phyloP scores from a whole-genome alignment of 2,113 vertebrate genomes.

The Amphiprion percula region DNA sequence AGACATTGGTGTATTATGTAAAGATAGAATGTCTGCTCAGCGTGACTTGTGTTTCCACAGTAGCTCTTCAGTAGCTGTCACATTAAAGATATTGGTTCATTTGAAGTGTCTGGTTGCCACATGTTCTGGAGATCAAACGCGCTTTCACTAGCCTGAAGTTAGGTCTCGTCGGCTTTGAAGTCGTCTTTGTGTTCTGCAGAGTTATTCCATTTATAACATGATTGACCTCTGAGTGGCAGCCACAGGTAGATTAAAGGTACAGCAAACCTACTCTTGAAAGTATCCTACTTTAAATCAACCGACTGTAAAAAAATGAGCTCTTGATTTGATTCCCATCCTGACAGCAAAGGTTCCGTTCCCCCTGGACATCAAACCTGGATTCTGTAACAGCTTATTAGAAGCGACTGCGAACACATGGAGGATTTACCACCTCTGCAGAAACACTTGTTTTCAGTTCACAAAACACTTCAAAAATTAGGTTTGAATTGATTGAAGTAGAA shows the following conservation, averaged over 20 bases:
- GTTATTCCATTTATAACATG: conserved; percentile 58
- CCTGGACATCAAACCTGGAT: neutral
- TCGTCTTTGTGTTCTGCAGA: conserved; percentile 54
- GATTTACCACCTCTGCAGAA: conserved; percentile 8
- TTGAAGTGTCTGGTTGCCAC: conserved; percentile 55
- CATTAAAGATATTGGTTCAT: conserved; percentile 43
- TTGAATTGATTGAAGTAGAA: conserved; percentile 2
- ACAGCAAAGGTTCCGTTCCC: neutral
- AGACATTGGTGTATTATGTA: neutral
- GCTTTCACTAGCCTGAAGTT: conserved; percentile 51
- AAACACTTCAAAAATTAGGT: neutral
- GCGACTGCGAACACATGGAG: neutral
- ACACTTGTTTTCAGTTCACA: neutral
- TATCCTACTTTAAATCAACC: conserved; percentile 40
- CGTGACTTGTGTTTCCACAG: conserved; percentile 10
- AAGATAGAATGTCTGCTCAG: neutral
- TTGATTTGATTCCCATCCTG: conserved; percentile 6
- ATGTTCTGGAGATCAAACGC: conserved; percentile 69
- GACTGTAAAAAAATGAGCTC: conserved; percentile 4
- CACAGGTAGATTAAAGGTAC: conserved; percentile 70
- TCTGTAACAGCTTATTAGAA: conserved; percentile 22
- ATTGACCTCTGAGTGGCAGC: conserved; percentile 50
- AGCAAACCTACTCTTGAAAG: conserved; percentile 37
- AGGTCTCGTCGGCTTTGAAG: conserved; percentile 61
- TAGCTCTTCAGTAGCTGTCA: conserved; percentile 23